A percentile compares a stretch with the other conserved stretches of the same genome.
Conservation (phyloP, 2,113 vertebrate species). For the Micronycteris hirsuta region DNA sequence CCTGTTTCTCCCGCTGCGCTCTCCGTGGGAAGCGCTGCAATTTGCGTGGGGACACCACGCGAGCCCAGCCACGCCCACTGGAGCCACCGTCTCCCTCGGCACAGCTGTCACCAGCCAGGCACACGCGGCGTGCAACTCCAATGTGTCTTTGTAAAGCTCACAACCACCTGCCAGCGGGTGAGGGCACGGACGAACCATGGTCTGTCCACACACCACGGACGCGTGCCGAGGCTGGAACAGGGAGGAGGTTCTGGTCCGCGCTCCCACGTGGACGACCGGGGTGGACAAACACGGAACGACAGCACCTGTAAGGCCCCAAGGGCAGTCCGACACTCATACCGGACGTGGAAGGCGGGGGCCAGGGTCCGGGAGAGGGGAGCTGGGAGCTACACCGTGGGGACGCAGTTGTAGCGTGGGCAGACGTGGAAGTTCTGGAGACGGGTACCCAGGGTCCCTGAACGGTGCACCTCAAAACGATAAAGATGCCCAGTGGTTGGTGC, state of each 20-base stretch:
- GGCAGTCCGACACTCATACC: background rate
- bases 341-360: rapidly evolving
- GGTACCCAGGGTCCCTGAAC: rapidly evolving
- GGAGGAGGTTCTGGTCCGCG: background rate
- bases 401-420: too few relatives aligned
- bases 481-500: rapidly evolving
- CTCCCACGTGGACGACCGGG: too few relatives aligned
- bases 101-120: background rate
- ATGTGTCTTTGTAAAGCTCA: background rate
- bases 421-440: too few relatives aligned
- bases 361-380: too few relatives aligned
- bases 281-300: too few relatives aligned
- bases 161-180: rapidly evolving
- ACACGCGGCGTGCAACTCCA: background rate
- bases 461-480: background rate
- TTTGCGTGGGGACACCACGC: rapidly evolving
- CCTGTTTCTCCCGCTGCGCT: background rate
- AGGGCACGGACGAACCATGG: too few relatives aligned
- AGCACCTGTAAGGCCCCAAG: rapidly evolving
- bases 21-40: background rate
- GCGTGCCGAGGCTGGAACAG: background rate
- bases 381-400: too few relatives aligned
- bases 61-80: rapidly evolving
- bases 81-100: rapidly evolving
- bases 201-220: too few relatives aligned